These are phyloP conservation scores for Nematostella vectensis DNA, from an alignment of 92 coral and sea anemone species.

Conservation along the genomic window DNA sequence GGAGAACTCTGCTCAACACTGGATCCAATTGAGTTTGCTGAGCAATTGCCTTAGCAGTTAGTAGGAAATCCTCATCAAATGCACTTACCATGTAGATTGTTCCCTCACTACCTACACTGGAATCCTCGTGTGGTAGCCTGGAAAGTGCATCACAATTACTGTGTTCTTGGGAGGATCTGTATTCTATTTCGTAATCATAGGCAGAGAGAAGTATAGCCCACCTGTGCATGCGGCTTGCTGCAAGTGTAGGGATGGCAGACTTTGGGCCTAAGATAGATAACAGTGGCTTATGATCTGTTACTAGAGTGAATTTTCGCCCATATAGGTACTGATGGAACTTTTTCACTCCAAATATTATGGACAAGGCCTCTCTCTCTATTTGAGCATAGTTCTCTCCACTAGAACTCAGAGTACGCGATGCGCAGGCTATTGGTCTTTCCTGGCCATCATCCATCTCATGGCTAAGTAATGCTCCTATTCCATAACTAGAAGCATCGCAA, in stretches of 20 bases:
- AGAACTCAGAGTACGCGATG: constrained; percentile 23
- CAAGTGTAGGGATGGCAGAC: constrained; percentile 37
- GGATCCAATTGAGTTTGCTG: constrained; percentile 33
- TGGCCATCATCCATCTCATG: no score
- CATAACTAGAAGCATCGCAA: no score
- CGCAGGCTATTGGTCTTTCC: constrained; percentile 49
- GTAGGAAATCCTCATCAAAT: constrained; percentile 21
- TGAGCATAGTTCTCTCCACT: constrained; percentile 36
- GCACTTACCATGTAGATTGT: constrained; percentile 10
- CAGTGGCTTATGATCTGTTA: constrained; percentile 28
- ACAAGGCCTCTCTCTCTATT: constrained; percentile 24
- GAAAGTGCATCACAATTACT: constrained; percentile 25
- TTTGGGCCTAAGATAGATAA: constrained; percentile 32
- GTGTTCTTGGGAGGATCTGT: constrained; percentile 21
- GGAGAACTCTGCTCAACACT: constrained; percentile 22
- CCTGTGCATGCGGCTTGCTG: constrained; percentile 38
- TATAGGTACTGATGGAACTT: constrained; percentile 25
- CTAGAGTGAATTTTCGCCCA: constrained; percentile 21
- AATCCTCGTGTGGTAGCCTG: constrained; percentile 19
- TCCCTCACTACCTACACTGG: constrained; percentile 10
- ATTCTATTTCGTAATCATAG: constrained; percentile 33
- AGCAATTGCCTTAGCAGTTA: constrained; percentile 25
- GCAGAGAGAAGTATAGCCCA: constrained; percentile 44
- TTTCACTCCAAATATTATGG: constrained; percentile 5
- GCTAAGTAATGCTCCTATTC: no score